Base-by-base conservation (phyloP, 2,888 invertebrate genomes). In the Pyralis farinalis region DNA sequence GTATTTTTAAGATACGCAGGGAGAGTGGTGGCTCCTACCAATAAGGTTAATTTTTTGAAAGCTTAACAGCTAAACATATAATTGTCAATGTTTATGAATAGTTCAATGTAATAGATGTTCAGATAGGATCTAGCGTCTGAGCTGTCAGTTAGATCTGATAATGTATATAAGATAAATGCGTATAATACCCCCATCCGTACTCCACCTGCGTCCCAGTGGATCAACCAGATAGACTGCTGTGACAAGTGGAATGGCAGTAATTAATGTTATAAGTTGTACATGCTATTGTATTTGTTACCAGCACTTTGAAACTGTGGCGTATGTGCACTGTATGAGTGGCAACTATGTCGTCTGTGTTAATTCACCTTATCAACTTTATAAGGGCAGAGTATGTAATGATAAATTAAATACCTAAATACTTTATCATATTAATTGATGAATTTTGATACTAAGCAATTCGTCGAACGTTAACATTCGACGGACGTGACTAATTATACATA, bases 221-320 rank as follows among this genome's bases (percentile, higher is more conserved):
- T 35, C 4, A 8, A 12, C 25, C 11, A n/a, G 35, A 34, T 12
- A 12, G 11, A 35, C 35, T 35, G 9, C 10, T 37, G 21, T 37
- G 29, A 37, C 29, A 21, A 30, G 29, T 10, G 20, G 29, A 37
- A 37, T 29, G 8, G 10, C 21, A 10, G 36, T 12, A 20, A 37
- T 29, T 9, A 37, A 20, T 37, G 1, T 36, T n/a, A 16, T 25
- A 25, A 7, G 25, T 25, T 2, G 25, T 3, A 16, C 16, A 16
- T 16, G 4, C 16, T 16, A 4, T 16, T 16, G 16, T 16, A n/a
- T n/a, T 4, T 16, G 16, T 4, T 16, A 3, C 4, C 4, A 16
- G 16, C 16, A 16, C 2, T 16, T 4, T 16, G 4, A 3, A 16
- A 16, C 16, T 16, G 4, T 4, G 4, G 16, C 2, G 16, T 16